Conservation (phyloP, 2,113 vertebrate species). For the Spea multiplicata region DNA sequence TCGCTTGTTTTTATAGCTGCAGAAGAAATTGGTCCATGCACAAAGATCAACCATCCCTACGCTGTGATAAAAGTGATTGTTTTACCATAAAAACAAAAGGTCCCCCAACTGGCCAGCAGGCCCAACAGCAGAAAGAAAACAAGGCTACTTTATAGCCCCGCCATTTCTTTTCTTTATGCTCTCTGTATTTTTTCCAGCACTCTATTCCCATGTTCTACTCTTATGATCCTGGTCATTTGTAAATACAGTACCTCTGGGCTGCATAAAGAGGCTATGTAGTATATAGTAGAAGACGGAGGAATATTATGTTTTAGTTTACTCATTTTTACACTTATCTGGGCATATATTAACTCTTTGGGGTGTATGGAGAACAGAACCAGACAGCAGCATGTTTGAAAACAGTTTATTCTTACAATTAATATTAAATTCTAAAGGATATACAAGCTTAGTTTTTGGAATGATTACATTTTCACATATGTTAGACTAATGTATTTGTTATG, state of each 20-base stretch:
- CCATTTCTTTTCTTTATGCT: slow-evolving; percentile 28
- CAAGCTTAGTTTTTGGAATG: too few species aligned
- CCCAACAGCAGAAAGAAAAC: slow-evolving; percentile 41
- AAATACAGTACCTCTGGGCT: slow-evolving; percentile 39
- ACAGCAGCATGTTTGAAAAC: too few species aligned
- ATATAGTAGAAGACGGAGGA: slow-evolving; percentile 33
- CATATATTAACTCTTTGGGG: not conserved
- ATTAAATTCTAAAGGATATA: too few species aligned
- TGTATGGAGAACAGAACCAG: too few species aligned
- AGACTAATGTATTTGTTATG: too few species aligned
- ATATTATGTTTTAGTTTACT: not conserved
- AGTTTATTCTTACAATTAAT: too few species aligned
- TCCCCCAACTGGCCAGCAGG: slow-evolving; percentile 53
- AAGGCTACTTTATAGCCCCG: slow-evolving; percentile 20
- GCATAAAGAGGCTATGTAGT: slow-evolving; percentile 21
- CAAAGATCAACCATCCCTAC: slow-evolving; percentile 45
- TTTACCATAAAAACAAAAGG: slow-evolving; percentile 52
- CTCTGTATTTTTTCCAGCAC: slow-evolving; percentile 26
- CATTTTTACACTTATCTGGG: slow-evolving; percentile 14
- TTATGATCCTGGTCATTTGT: slow-evolving; percentile 40
- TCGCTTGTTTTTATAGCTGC: slow-evolving; percentile 51
- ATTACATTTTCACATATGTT: too few species aligned
- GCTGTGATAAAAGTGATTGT: slow-evolving; percentile 51
- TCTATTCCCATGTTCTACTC: slow-evolving; percentile 24
- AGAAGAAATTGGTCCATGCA: slow-evolving; percentile 47